These are phyloP conservation scores for Enteromius paludinosus DNA, from an alignment of 2,797 vertebrate genomes.

Conservation along the genomic window DNA sequence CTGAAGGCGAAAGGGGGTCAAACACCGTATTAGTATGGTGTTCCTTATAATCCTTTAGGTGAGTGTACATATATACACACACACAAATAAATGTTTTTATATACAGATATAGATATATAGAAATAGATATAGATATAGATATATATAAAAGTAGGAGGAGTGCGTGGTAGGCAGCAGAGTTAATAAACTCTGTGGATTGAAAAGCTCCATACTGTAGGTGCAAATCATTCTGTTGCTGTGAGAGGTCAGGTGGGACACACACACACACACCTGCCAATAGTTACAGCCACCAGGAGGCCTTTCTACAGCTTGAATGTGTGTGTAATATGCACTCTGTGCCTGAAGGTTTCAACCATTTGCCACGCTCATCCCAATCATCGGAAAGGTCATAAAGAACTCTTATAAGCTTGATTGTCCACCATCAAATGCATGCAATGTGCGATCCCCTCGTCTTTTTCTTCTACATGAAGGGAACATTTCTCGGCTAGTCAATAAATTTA, in stretches of 20 bases:
- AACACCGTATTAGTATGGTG: no score
- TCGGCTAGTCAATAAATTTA: conserved; percentile 33
- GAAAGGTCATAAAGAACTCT: conserved; percentile 22
- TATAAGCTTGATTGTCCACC: neutral
- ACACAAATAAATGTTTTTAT: no score
- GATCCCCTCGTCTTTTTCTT: neutral
- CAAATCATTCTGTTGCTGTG: conserved; percentile 59
- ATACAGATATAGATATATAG: no score
- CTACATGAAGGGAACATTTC: neutral
- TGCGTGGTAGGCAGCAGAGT: conserved; percentile 23
- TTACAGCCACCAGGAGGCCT: conserved; percentile 42
- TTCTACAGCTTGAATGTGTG: conserved; percentile 6
- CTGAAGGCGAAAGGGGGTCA: no score
- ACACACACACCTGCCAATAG: conserved; percentile 52
- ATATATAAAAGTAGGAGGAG: neutral
- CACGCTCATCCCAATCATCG: conserved; percentile 15
- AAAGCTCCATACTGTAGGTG: conserved; percentile 31
- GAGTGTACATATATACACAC: no score
- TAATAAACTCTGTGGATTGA: conserved; percentile 35
- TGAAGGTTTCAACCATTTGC: conserved; percentile 17
- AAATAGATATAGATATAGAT: no score
- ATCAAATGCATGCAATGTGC: conserved; percentile 15
- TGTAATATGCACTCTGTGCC: conserved; percentile 11
- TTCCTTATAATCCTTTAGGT: no score
- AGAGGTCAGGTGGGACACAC: neutral